Conservation (phyloP, 2,113 vertebrate genomes). For the Leptosomus discolor region DNA sequence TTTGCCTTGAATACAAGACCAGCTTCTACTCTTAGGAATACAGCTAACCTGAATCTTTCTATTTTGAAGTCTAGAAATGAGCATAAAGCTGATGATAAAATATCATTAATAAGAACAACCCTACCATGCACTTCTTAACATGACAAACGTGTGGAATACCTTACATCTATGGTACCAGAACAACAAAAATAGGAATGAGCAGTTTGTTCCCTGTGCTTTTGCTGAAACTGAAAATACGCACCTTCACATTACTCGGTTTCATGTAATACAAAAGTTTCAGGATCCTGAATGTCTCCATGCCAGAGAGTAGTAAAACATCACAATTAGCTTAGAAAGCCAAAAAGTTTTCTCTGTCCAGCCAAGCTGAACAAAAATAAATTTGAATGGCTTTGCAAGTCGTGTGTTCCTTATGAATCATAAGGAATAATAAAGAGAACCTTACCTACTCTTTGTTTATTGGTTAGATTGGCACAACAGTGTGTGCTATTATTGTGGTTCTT, state of each 20-base stretch:
- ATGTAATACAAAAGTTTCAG: neutral
- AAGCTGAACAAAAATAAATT: neutral
- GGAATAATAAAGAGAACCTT: neutral
- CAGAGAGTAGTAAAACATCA: neutral
- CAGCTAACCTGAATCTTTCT: neutral
- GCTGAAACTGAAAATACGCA: neutral
- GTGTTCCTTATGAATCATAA: neutral
- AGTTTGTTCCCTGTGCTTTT: neutral
- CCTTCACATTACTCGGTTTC: neutral
- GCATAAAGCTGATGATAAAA: neutral
- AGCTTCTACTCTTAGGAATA: neutral
- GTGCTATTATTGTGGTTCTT: neutral
- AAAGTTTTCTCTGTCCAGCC: neutral
- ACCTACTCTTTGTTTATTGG: neutral
- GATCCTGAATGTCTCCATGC: neutral
- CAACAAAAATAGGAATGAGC: neutral
- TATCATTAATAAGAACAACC: neutral
- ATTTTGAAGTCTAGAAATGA: neutral
- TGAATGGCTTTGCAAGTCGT: neutral
- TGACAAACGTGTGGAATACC: neutral
- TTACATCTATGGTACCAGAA: neutral
- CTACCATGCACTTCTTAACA: neutral
- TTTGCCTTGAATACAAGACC: neutral
- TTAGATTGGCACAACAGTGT: neutral
- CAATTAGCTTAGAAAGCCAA: neutral